Base-by-base conservation (phyloP, 2,797 vertebrate species). In the Cyclopterus lumpus region DNA sequence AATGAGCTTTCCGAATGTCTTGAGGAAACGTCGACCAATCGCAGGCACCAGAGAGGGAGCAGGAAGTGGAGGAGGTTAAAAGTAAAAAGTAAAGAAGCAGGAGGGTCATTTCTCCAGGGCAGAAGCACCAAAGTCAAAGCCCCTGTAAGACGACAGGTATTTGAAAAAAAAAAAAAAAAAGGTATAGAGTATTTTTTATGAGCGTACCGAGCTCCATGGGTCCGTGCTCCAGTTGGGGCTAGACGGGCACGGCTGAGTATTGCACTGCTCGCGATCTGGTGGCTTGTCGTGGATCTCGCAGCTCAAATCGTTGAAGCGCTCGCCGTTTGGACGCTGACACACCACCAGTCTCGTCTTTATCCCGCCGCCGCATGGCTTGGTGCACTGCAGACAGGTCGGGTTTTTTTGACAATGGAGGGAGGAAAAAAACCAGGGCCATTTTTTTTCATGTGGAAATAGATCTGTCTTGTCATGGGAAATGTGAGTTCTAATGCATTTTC, bases 221-320 rank as follows among this genome's bases (percentile, higher is more conserved):
- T 97, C 96, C 90, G 96, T 90, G 86, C 94, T 98, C 98, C 98
- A 99, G 72, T 95, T 95, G 49, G 96, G 95, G 82, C 95, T 96
- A 84, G 94, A 95, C 62, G 96, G 95, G 93, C 98, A 99, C 74
- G 95, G 93, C 62, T 97, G 97, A 84, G 94, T 96, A 93, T 97
- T 98, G 95, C 98, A 99, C 94, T 97, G 97, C 94, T 99, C 97
- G 30, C 95, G 97, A 92, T 99, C 97, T 1, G 97, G 97, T 12
- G 98, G 98, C 90, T 98, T 99, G 91, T 99, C 97, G 9, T 99
- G 97, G 90, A 99, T 96, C 94, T 99, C 97, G 79, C 98, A 99
- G 96, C 97, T 99, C 94, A 98, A 93, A 88, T 99, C 98, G 7
- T 95, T 97, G 93, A 99, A 97, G 57, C 94, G 96, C 84, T 99